Percentiles rank a stretch among this genome's conserved stretches.
Conservation (phyloP, 2,888 invertebrate species). For the Anthophora plumipes region DNA sequence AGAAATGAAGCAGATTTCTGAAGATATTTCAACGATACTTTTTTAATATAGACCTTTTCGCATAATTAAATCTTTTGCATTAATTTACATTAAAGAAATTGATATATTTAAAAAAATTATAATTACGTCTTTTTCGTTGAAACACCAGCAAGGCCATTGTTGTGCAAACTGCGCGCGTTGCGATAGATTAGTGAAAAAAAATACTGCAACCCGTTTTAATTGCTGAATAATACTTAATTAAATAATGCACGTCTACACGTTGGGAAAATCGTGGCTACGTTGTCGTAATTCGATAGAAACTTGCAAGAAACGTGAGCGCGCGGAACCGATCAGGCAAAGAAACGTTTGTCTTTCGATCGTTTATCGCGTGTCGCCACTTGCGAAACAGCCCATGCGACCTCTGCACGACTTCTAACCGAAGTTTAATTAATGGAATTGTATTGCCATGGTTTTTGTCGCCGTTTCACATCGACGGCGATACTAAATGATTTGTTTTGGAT, state of each 20-base stretch:
- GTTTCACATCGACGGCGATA: slow-evolving; percentile 33
- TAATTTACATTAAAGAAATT: too few relatives aligned
- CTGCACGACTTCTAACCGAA: background rate
- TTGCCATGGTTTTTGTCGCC: slow-evolving; percentile 8
- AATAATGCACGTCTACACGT: slow-evolving; percentile 22
- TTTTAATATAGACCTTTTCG: too few relatives aligned
- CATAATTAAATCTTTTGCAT: too few relatives aligned
- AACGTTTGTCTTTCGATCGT: slow-evolving; percentile 10
- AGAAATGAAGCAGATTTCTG: too few relatives aligned
- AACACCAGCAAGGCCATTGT: slow-evolving; percentile 23
- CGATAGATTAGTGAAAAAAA: slow-evolving; percentile 33
- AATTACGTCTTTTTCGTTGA: background rate
- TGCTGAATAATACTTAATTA: slow-evolving; percentile 43
- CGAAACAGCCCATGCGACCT: background rate
- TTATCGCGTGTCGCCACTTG: background rate
- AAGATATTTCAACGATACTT: too few relatives aligned
- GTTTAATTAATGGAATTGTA: background rate
- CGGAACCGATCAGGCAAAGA: background rate
- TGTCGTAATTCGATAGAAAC: slow-evolving; percentile 28
- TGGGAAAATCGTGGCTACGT: slow-evolving; percentile 14
- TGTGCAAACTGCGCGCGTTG: slow-evolving; percentile 23
- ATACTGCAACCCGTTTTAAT: slow-evolving; percentile 26
- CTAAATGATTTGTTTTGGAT: slow-evolving; percentile 39
- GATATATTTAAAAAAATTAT: too few relatives aligned
- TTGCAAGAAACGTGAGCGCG: background rate